Evolutionary conservation across 2,888 invertebrate species (phyloP).

Genomic region (Thalpophila matura): DNA sequence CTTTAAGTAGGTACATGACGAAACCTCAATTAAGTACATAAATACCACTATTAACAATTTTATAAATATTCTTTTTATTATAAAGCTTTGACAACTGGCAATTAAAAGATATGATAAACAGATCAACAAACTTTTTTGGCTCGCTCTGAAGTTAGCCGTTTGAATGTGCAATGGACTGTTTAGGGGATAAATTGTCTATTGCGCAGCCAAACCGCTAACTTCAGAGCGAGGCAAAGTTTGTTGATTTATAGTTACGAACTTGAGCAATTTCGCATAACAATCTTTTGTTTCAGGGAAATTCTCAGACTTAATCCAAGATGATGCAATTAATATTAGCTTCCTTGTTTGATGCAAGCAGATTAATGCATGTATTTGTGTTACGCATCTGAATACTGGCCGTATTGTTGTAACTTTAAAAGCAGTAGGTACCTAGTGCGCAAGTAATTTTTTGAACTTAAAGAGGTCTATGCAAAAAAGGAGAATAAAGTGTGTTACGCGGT

Average conservation of each 20-base stretch:
- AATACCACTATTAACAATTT: no score
- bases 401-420: conserved; percentile 27
- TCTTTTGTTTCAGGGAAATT: conserved; percentile 35
- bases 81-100: no score
- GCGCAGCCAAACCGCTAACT: no score
- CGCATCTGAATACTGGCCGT: conserved; percentile 31
- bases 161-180: no score
- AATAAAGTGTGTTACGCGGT: conserved; percentile 30
- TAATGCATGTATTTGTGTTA: conserved; percentile 52
- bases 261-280: conserved; percentile 37
- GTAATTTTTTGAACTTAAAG: conserved; percentile 33
- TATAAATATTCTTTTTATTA: no score
- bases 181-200: no score
- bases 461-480: conserved; percentile 19
- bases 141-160: no score
- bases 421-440: conserved; percentile 32
- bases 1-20: no score
- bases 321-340: conserved; percentile 59
- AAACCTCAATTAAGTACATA: no score
- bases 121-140: no score
- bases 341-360: conserved; percentile 56
- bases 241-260: no score
- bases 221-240: no score
- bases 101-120: background rate
- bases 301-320: conserved; percentile 48